Base-by-base conservation (phyloP, 2,888 invertebrate genomes). In the Uloborus plumipes region DNA sequence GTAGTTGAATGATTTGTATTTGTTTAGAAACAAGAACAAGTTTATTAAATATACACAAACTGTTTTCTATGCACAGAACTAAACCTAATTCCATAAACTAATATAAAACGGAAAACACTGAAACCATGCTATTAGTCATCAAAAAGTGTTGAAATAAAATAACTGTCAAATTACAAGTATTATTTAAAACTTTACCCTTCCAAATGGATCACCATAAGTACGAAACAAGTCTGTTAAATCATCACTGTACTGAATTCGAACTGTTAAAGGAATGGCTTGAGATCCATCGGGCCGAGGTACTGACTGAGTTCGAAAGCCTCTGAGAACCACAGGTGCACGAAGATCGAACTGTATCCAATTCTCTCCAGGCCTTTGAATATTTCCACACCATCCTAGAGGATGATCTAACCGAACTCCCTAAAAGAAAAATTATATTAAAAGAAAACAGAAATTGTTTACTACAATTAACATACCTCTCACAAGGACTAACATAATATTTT, bases 141-240 rank as follows among this genome's bases (percentile, higher is more conserved):
- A 26, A 26, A 26, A 26, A 4, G 4, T 2, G 4, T 2, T 26
- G 2, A 26, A 26, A 4, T 26, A 26, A 4, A 26, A 59, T 59
- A 59, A 59, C 61, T n/a, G n/a, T 53, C 4, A 26, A 26, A 26
- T 3, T 26, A 26, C 26, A 3, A 26, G 26, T 26, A 4, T 26
- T 3, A 69, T 53, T 47, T 15, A 16, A 39, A 11, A 53, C 11
- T n/a, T 53, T 65, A 86, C 86, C 69, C 85, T 95, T 18, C 96
- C 96, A 88, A 96, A 96, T 2, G 96, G 95, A 88, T 96, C 96
- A 1, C 95, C 93, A 88, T 97, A 97, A 87, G 97, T 96, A 89
- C 94, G 94, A 89, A 96, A 96, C 0, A 93, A 91, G 88, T 97
- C 97, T 0, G 96, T 95, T 83, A 97, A 90, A 87, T 96, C 94